phyloP scores from a whole-genome alignment of 2,113 vertebrate genomes.

The Xiphophorus maculatus region DNA sequence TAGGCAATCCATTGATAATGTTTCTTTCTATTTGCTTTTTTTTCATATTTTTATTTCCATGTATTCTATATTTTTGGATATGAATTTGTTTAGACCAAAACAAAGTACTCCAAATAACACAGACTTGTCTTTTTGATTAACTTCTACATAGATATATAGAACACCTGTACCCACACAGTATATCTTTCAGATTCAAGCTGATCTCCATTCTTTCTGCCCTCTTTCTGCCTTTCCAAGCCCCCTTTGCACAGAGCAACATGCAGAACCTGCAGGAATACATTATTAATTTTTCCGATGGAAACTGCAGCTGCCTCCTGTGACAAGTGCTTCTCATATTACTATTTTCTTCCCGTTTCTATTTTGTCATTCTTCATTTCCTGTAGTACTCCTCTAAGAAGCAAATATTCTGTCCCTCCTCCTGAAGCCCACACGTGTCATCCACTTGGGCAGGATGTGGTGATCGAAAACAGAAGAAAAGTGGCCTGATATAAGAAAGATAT shows the following conservation, averaged over 20 bases:
- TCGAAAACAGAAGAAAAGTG: neutral
- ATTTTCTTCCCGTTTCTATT: constrained; percentile 31
- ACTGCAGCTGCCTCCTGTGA: constrained; percentile 62
- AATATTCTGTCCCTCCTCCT: constrained; percentile 22
- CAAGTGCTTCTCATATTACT: constrained; percentile 60
- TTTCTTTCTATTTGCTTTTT: neutral
- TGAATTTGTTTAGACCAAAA: no score
- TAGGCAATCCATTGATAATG: neutral
- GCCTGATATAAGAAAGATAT: neutral
- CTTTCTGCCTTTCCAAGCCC: constrained; percentile 23
- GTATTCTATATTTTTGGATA: neutral
- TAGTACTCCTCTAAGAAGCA: constrained; percentile 71
- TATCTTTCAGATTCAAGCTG: neutral
- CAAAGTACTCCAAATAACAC: neutral
- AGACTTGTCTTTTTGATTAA: neutral
- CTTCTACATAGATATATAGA: neutral
- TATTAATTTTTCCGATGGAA: constrained; percentile 73
- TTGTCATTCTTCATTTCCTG: constrained; percentile 76
- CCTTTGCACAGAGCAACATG: constrained; percentile 54
- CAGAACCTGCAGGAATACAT: constrained; percentile 75
- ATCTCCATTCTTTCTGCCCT: neutral
- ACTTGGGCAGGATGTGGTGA: neutral
- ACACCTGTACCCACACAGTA: neutral
- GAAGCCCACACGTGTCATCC: constrained; percentile 18
- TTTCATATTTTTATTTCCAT: neutral